A percentile compares a stretch with the other conserved stretches of the same genome.
These are phyloP conservation scores for Caenorhabditis briggsae DNA, from an alignment of 1,140 invertebrate genomes.

Conservation along the genomic window DNA sequence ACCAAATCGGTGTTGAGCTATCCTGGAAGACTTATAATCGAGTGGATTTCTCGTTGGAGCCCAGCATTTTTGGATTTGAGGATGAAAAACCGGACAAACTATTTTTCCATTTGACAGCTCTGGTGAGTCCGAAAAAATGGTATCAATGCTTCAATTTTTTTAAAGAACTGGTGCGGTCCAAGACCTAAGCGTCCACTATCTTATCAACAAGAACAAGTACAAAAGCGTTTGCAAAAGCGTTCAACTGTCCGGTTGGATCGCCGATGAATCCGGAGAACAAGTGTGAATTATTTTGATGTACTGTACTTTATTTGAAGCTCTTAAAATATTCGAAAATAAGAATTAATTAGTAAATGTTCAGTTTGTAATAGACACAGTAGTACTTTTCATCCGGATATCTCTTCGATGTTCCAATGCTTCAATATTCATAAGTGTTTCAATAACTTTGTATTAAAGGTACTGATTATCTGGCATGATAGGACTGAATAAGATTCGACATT, in stretches of 20 bases:
- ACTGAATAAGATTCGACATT: too few species aligned
- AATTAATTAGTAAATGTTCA: too few species aligned
- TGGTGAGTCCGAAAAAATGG: neutral
- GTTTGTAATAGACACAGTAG: too few species aligned
- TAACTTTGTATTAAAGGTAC: too few species aligned
- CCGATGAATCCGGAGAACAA: slow-evolving; percentile 79
- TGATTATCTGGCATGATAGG: too few species aligned
- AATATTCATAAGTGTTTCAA: too few species aligned
- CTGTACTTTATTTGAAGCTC: too few species aligned
- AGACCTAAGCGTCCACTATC: neutral
- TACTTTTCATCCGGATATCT: neutral
- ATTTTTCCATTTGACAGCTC: neutral
- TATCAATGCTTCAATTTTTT: too few species aligned
- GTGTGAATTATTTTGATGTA: too few species aligned
- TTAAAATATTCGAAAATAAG: too few species aligned
- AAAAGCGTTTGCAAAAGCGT: slow-evolving; percentile 79
- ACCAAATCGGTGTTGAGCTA: neutral
- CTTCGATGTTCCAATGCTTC: neutral
- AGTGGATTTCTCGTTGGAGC: neutral
- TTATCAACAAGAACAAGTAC: neutral
- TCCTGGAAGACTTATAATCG: neutral
- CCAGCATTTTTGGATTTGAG: slow-evolving; percentile 2
- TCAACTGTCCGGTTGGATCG: slow-evolving; percentile 79
- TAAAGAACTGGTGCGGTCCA: neutral
- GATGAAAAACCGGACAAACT: neutral